These are phyloP conservation scores for pig (Sus scrofa) DNA, from an alignment of 2,113 vertebrate genomes.

Conservation along the genomic window T2T-Sscrofa CM000827.6:100617501-100618000, in stretches of 20 bases:
- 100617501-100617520: background rate
- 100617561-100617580: background rate
- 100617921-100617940: background rate
- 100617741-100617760: background rate
- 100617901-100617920: background rate
- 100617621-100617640: background rate
- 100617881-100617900: background rate
- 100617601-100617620: background rate
- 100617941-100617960: background rate
- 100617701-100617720: background rate
- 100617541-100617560: background rate
- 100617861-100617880: background rate
- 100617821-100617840: background rate
- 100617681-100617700: background rate
- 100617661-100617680: background rate
- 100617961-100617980: background rate
- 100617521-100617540: background rate
- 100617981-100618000: background rate
- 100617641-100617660: background rate
- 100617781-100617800: background rate
- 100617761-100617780: background rate
- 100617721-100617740: background rate
- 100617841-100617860: too few species aligned
- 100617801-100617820: background rate
- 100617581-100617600: background rate